Evolutionary conservation across 2,888 invertebrate species (phyloP).

Genomic region (Steinernema scapterisci): DNA sequence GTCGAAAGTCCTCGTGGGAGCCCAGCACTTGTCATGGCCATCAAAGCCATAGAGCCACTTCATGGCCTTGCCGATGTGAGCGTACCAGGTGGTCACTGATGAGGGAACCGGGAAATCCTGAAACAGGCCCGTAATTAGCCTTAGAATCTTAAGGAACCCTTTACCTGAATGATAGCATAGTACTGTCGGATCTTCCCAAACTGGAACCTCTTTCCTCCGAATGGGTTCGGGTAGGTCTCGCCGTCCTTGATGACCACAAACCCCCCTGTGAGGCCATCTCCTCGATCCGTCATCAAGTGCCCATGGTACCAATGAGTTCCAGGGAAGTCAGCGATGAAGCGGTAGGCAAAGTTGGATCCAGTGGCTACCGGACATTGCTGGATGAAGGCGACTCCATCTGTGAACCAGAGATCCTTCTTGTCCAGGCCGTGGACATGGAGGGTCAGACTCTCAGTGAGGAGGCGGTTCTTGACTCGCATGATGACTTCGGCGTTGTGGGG

Average conservation of each 20-base stretch:
- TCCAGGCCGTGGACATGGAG: slow-evolving; percentile 64
- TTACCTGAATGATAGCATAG: slow-evolving; percentile 56
- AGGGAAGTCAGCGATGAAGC: slow-evolving; percentile 61
- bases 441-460: slow-evolving; percentile 56
- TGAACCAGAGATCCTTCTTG: slow-evolving; percentile 60
- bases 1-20: slow-evolving; percentile 49
- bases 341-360: slow-evolving; percentile 55
- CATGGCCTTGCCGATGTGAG: slow-evolving; percentile 50
- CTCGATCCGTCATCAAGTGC: slow-evolving; percentile 60
- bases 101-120: slow-evolving; percentile 50
- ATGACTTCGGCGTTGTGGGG: slow-evolving; percentile 57
- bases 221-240: slow-evolving; percentile 23
- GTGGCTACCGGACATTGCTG: slow-evolving; percentile 62
- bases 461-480: slow-evolving; percentile 55
- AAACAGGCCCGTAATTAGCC: background rate
- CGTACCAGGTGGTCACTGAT: slow-evolving; percentile 48
- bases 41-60: slow-evolving; percentile 54
- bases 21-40: slow-evolving; percentile 52
- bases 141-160: no score
- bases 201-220: slow-evolving; percentile 33
- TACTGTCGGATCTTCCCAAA: slow-evolving; percentile 48
- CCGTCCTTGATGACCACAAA: slow-evolving; percentile 42
- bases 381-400: slow-evolving; percentile 59
- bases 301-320: slow-evolving; percentile 64
- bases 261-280: slow-evolving; percentile 62